A percentile compares a stretch with the other conserved stretches of the same genome.
Conservation (phyloP, 2,888 invertebrate genomes). For the Colostygia pectinataria region DNA sequence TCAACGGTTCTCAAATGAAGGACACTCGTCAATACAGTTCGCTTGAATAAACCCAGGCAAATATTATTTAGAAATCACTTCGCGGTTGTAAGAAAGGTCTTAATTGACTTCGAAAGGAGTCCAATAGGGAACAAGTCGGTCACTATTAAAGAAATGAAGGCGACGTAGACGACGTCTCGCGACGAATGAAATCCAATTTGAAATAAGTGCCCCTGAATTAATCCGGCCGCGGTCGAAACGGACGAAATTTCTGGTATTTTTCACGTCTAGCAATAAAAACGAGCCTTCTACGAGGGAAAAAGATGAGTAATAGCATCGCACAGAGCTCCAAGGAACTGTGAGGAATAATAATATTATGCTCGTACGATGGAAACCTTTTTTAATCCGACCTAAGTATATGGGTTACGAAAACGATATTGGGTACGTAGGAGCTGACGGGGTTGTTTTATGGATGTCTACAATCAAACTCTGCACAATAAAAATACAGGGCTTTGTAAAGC, state of each 20-base stretch:
- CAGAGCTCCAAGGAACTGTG: conserved; percentile 69
- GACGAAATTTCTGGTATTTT: conserved; percentile 82
- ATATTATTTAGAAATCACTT: conserved; percentile 31
- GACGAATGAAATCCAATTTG: conserved; percentile 79
- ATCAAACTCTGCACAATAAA: too few species aligned
- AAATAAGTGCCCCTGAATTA: conserved; percentile 83
- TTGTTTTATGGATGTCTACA: conserved; percentile 33
- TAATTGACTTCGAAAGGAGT: conserved; percentile 52
- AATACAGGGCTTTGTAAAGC: too few species aligned
- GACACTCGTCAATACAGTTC: conserved; percentile 4
- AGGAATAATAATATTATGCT: conserved; percentile 78
- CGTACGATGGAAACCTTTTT: conserved; percentile 67
- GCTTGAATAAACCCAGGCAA: conserved; percentile 15
- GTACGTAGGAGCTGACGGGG: conserved; percentile 30
- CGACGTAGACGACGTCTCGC: conserved; percentile 54
- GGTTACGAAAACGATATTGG: conserved; percentile 41
- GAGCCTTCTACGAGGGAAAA: conserved; percentile 71
- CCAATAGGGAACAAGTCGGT: conserved; percentile 57
- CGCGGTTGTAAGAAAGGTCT: conserved; percentile 38
- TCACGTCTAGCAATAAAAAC: conserved; percentile 81
- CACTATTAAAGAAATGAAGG: conserved; percentile 73
- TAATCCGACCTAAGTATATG: conserved; percentile 60
- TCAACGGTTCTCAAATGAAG: neutral
- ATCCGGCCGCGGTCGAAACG: conserved; percentile 77
- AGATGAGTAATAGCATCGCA: conserved; percentile 77